Evolutionary conservation across 2,113 vertebrate genomes (phyloP).

Genomic region (Arvicanthis niloticus): DNA sequence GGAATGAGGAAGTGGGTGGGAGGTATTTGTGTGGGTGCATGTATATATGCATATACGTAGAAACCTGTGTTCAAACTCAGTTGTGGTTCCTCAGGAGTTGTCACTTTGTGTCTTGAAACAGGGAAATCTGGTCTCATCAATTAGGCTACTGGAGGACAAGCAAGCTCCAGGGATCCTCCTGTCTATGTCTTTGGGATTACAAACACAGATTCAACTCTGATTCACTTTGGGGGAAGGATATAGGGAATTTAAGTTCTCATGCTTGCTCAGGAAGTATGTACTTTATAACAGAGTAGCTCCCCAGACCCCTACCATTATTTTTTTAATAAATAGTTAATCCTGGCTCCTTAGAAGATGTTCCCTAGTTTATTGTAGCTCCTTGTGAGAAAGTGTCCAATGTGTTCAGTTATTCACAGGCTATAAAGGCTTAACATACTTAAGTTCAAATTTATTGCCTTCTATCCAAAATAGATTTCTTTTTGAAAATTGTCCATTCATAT

Average conservation of each 20-base stretch:
- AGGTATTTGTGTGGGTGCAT: not conserved
- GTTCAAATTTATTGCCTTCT: conserved; percentile 60
- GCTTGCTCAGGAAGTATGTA: not conserved
- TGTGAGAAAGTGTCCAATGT: conserved; percentile 30
- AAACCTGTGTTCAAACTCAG: not conserved
- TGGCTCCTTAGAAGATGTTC: conserved; percentile 10
- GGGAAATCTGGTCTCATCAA: not conserved
- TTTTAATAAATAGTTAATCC: conserved; percentile 43
- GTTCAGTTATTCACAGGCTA: conserved; percentile 47
- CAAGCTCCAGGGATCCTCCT: not conserved
- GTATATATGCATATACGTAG: not conserved
- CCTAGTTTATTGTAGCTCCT: conserved; percentile 44
- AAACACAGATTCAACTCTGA: not conserved
- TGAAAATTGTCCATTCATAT: not conserved
- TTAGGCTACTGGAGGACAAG: not conserved
- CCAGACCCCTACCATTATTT: not conserved
- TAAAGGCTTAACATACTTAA: conserved; percentile 21
- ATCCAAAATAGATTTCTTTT: not conserved
- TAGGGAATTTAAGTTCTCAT: not conserved
- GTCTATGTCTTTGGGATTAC: not conserved
- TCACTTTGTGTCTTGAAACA: not conserved
- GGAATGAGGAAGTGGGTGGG: not conserved
- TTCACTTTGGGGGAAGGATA: not conserved
- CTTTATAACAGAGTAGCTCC: not conserved
- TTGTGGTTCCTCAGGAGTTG: not conserved